Evolutionary conservation across 2,113 vertebrate genomes (phyloP).

Genomic region (Todiramphus chloris): DNA sequence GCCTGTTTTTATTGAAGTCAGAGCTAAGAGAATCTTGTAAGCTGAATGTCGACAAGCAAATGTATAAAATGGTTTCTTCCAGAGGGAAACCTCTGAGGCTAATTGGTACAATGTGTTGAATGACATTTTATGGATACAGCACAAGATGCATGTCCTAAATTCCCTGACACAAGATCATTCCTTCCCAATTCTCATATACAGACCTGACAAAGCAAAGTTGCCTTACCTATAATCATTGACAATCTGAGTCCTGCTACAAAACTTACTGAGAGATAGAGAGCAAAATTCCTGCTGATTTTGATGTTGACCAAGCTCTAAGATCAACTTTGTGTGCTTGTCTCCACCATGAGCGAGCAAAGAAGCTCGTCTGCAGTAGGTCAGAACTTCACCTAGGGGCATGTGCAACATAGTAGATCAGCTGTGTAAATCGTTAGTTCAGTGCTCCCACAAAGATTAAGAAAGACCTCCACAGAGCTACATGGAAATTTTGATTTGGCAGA

Average conservation of each 20-base stretch:
- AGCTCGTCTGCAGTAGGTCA: not conserved
- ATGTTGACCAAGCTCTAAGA: not conserved
- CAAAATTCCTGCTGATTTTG: not conserved
- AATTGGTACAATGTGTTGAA: not conserved
- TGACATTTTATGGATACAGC: not conserved
- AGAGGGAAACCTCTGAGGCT: not conserved
- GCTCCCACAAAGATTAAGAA: not conserved
- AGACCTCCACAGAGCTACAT: not conserved
- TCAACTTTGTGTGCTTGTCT: not conserved
- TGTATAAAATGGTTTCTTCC: not conserved
- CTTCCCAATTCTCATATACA: not conserved
- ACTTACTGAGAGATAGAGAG: not conserved
- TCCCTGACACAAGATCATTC: not conserved
- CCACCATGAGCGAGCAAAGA: not conserved
- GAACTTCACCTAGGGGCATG: accelerated
- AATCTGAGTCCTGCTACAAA: not conserved
- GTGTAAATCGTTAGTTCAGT: not conserved
- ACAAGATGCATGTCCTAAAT: not conserved
- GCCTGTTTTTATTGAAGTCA: not conserved
- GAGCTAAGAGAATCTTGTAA: not conserved
- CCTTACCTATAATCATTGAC: not conserved
- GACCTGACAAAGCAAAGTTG: not conserved
- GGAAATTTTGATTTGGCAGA: not conserved
- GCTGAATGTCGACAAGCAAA: not conserved
- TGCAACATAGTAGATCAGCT: not conserved